Evolutionary conservation across 2,888 invertebrate genomes (phyloP).

Genomic region (Tolmerus cingulatus): DNA sequence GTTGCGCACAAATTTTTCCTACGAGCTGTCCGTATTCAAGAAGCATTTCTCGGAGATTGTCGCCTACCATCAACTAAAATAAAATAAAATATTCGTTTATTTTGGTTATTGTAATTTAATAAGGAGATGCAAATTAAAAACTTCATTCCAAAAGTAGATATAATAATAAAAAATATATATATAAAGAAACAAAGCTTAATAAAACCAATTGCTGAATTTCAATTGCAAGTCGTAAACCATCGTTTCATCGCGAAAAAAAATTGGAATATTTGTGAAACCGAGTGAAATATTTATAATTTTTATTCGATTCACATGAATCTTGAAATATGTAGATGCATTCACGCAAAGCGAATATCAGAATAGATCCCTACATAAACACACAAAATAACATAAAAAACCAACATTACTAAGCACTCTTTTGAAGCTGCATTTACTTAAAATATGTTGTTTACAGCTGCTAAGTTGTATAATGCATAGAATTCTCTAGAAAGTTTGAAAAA

Average conservation of each 20-base stretch:
- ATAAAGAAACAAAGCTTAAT: neutral
- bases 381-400: neutral
- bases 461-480: neutral
- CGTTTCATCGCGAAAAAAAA: neutral
- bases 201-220: neutral
- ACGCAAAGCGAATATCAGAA: too few species aligned
- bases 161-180: neutral
- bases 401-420: neutral
- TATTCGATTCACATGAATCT: too few species aligned
- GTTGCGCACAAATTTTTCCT: conserved; percentile 59
- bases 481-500: neutral
- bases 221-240: neutral
- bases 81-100: neutral
- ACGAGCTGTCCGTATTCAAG: conserved; percentile 60
- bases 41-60: conserved; percentile 53
- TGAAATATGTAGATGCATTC: too few species aligned
- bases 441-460: neutral
- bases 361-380: neutral
- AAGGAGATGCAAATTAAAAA: neutral
- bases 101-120: neutral
- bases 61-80: conserved; percentile 53
- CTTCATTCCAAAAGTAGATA: neutral
- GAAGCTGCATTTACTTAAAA: neutral
- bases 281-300: too few species aligned
- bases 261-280: too few species aligned